Percentiles rank a stretch among this genome's conserved stretches.
phyloP scores from a whole-genome alignment of 1,140 invertebrate genomes.

The Fopius arisanus region DNA sequence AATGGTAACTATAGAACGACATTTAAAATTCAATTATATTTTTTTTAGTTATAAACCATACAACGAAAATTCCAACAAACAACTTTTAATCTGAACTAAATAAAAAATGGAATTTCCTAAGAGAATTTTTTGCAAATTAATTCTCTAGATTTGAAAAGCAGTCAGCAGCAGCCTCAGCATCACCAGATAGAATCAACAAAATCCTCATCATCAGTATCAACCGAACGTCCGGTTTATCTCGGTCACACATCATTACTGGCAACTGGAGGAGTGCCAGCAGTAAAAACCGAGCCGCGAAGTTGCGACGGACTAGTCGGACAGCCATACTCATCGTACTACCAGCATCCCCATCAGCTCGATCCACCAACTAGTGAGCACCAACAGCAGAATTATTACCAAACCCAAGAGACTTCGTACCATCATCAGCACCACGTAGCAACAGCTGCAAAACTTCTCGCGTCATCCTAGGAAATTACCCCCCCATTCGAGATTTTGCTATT shows the following conservation, averaged over 20 bases:
- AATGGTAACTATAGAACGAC: slow-evolving; percentile 48
- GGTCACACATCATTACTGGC: slow-evolving; percentile 58
- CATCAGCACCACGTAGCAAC: slow-evolving; percentile 83
- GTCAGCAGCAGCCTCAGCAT: slow-evolving; percentile 51
- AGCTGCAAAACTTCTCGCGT: slow-evolving; percentile 80
- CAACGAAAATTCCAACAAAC: too few species aligned
- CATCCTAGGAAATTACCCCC: slow-evolving; percentile 67
- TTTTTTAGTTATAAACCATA: too few species aligned
- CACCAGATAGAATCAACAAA: slow-evolving; percentile 54
- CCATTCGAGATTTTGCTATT: slow-evolving; percentile 4
- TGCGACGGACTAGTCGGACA: slow-evolving; percentile 59
- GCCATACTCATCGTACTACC: slow-evolving; percentile 60
- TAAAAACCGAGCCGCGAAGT: slow-evolving; percentile 63
- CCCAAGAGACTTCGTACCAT: slow-evolving; percentile 69
- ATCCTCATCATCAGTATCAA: slow-evolving; percentile 38
- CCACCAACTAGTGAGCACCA: slow-evolving; percentile 57
- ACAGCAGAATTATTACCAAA: slow-evolving; percentile 54
- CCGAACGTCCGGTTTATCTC: slow-evolving; percentile 58
- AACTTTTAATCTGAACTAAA: too few species aligned
- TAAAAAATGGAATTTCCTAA: too few species aligned
- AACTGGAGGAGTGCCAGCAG: slow-evolving; percentile 52
- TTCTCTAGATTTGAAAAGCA: slow-evolving; percentile 54
- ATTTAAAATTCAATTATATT: too few species aligned
- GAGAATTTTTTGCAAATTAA: background rate
- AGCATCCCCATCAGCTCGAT: slow-evolving; percentile 60